Conservation (phyloP, 2,888 invertebrate genomes). For the Diaperis boleti region DNA sequence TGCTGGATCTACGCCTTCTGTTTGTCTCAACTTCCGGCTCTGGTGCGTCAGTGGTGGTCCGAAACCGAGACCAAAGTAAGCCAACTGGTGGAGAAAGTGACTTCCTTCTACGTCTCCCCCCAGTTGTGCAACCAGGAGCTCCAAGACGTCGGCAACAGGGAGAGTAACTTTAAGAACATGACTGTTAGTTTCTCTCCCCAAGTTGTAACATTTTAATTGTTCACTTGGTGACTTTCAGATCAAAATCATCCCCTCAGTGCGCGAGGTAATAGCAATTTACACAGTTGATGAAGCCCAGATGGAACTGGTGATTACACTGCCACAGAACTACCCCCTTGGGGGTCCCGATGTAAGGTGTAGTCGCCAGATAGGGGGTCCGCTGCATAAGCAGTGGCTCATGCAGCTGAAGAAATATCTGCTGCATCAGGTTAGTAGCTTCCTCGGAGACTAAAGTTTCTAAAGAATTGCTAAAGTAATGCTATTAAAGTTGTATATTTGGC, state of each 20-base stretch:
- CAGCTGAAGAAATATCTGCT: conserved; percentile 88
- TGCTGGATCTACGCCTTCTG: conserved; percentile 77
- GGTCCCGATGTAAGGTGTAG: conserved; percentile 79
- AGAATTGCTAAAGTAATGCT: no score
- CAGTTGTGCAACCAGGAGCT: conserved; percentile 77
- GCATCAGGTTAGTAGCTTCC: conserved; percentile 82
- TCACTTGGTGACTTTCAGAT: conserved; percentile 68
- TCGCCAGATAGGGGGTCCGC: conserved; percentile 76
- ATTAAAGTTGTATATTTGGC: no score
- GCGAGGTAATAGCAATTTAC: conserved; percentile 86
- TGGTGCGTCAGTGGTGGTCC: conserved; percentile 84
- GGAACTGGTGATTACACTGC: conserved; percentile 82
- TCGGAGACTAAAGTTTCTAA: no score
- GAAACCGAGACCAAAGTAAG: conserved; percentile 74
- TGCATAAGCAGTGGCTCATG: conserved; percentile 82
- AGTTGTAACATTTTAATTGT: no score
- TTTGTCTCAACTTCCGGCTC: conserved; percentile 76
- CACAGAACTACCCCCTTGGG: conserved; percentile 87
- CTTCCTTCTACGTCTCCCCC: conserved; percentile 76
- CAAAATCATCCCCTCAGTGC: conserved; percentile 76
- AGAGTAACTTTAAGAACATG: conserved; percentile 74
- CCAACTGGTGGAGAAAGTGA: conserved; percentile 77
- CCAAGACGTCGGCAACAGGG: conserved; percentile 69
- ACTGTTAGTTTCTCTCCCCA: conserved; percentile 67
- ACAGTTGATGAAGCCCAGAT: conserved; percentile 85